Evolutionary conservation across 1,140 invertebrate genomes (phyloP).

Genomic region (Heliconius congener): DNA sequence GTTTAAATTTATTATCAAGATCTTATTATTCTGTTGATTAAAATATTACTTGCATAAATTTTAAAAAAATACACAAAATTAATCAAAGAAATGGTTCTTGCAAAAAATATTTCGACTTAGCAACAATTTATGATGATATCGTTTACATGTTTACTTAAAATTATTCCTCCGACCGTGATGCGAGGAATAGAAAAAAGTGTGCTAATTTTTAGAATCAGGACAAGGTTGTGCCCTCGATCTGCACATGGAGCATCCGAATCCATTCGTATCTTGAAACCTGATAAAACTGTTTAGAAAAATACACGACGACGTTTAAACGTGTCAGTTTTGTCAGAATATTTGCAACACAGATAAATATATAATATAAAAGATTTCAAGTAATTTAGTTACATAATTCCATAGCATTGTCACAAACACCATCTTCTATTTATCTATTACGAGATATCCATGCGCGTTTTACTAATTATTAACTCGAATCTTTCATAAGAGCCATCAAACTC

Average conservation of each 20-base stretch:
- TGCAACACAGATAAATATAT: not conserved
- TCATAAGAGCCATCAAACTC: slow-evolving; percentile 21
- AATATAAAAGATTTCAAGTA: not conserved
- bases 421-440: not conserved
- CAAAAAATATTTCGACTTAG: not conserved
- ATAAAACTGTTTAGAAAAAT: slow-evolving; percentile 30
- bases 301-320: not conserved
- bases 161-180: slow-evolving; percentile 59
- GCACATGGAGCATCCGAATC: slow-evolving; percentile 38
- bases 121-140: slow-evolving; percentile 11
- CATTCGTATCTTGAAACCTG: slow-evolving; percentile 40
- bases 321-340: not conserved
- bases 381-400: not conserved
- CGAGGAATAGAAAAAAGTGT: slow-evolving; percentile 76
- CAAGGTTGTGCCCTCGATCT: slow-evolving; percentile 73
- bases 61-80: not conserved
- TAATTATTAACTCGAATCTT: slow-evolving; percentile 5
- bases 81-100: not conserved
- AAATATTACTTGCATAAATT: too few relatives aligned
- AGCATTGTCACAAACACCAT: not conserved
- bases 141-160: slow-evolving; percentile 25
- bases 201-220: slow-evolving; percentile 72
- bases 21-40: too few relatives aligned
- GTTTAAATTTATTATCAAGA: too few relatives aligned
- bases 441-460: not conserved